These are phyloP conservation scores for Nemotelus nigrinus DNA, from an alignment of 2,888 invertebrate genomes.

Conservation along the genomic window DNA sequence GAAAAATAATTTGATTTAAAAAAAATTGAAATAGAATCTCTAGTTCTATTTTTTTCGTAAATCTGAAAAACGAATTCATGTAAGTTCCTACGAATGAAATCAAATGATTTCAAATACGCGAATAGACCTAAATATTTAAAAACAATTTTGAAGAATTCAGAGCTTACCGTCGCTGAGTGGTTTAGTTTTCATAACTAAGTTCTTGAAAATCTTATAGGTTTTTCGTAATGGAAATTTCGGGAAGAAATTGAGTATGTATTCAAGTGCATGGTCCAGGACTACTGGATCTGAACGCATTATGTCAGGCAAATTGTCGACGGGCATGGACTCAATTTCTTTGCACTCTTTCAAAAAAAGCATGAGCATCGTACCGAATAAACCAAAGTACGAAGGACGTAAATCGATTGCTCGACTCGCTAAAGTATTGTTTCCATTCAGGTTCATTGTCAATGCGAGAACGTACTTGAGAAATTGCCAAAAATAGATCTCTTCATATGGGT, in stretches of 20 bases:
- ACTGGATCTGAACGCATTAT: slow-evolving; percentile 13
- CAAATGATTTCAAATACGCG: too few relatives aligned
- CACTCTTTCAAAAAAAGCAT: slow-evolving; percentile 41
- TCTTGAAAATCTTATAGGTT: slow-evolving; percentile 1
- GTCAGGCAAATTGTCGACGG: slow-evolving; percentile 16
- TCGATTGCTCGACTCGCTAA: slow-evolving; percentile 11
- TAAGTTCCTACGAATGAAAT: too few relatives aligned
- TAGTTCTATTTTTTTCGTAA: too few relatives aligned
- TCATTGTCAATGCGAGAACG: slow-evolving; percentile 19
- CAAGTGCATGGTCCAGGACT: background rate
- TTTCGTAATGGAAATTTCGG: slow-evolving; percentile 8
- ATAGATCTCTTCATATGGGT: slow-evolving; percentile 37
- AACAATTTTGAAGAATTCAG: background rate
- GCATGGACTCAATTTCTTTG: background rate
- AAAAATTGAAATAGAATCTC: too few relatives aligned
- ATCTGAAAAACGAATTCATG: too few relatives aligned
- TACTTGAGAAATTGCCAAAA: slow-evolving; percentile 47
- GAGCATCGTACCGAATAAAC: slow-evolving; percentile 41
- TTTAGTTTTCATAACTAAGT: slow-evolving; percentile 21
- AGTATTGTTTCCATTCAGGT: slow-evolving; percentile 22
- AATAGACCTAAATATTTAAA: background rate
- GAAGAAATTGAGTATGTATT: slow-evolving; percentile 8
- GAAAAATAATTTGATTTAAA: too few relatives aligned
- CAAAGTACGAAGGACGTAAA: slow-evolving; percentile 22
- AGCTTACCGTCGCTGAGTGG: background rate